Evolutionary conservation across 1,140 invertebrate genomes (phyloP), one percentile per base, ranked within the genome.

Genomic region (Mya arenaria): DNA sequence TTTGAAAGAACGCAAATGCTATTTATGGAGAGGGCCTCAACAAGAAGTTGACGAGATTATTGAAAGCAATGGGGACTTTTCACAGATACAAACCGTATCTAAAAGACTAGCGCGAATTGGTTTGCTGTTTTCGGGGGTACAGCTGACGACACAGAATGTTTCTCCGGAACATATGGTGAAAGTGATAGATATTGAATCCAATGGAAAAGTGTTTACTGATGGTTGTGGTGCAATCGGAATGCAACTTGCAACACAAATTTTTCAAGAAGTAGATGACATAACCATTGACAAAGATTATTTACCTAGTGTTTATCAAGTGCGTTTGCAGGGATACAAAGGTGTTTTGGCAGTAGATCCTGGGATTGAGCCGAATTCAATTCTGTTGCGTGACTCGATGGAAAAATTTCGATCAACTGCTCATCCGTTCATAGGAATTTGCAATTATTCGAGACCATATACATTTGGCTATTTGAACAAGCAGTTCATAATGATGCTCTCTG

Each of bases 291-390:
- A 39, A 55, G 2, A 25, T 5, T 41, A 44, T 19, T 41, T 69
- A n/a, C 82, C 82, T 25, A 56, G 73, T 63, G 82, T 79, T 32
- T 84, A 65, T 41, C 75, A 84, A 34, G 48, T 84, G 4, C 30
- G 82, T 28, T 36, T 79, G n/a, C 82, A 78, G 28, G 82, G 82
- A 19, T 79, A 66, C 32, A 84, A 84, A 84, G 82, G 82, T 41
- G 62, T 79, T 30, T 37, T 84, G 25, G 62, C 68, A 2, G 23
- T 84, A n/a, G 58, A 65, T 25, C 34, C 13, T 44, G 39, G 32
- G 5, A 69, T 79, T 39, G 17, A 23, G 19, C 73, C 44, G 2
- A 41, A 39, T 28, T 23, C n/a, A 28, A 68, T 84, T 10, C 39
- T 65, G 55, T 25, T 79, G 1, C 32, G 82, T 32, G 73, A 73